These are phyloP conservation scores for Grammomys dolichurus DNA, from an alignment of 2,113 vertebrate species.

Conservation along the genomic window DNA sequence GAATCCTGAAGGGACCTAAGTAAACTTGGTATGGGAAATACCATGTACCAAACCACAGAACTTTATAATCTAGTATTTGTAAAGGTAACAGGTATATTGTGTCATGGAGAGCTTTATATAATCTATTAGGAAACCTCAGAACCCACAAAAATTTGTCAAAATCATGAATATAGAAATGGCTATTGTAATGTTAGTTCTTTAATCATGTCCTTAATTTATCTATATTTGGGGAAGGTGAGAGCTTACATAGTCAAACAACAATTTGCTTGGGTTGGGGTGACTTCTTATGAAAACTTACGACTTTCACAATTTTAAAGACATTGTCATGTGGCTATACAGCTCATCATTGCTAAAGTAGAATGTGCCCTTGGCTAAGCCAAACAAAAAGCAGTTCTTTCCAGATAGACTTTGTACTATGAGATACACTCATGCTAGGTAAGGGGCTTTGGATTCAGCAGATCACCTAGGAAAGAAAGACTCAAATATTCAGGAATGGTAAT, in stretches of 20 bases:
- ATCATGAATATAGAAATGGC: rapidly evolving
- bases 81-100: rapidly evolving
- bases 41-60: neutral
- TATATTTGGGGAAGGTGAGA: neutral
- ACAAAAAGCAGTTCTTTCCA: rapidly evolving
- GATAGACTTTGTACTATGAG: neutral
- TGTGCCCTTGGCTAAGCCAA: neutral
- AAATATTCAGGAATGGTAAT: neutral
- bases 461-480: neutral
- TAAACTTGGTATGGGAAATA: neutral
- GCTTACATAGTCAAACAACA: neutral
- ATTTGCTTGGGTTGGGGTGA: neutral
- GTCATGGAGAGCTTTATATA: neutral
- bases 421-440: neutral
- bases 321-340: neutral
- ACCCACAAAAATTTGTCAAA: neutral
- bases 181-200: neutral
- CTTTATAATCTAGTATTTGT: rapidly evolving
- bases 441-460: neutral
- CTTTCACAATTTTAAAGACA: neutral
- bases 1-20: neutral
- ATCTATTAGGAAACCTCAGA: rapidly evolving
- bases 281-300: neutral
- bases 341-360: neutral
- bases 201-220: neutral